Evolutionary conservation across 2,113 vertebrate genomes (phyloP), one percentile per base, ranked within the genome.

Genomic region (Xenopus tropicalis): DNA sequence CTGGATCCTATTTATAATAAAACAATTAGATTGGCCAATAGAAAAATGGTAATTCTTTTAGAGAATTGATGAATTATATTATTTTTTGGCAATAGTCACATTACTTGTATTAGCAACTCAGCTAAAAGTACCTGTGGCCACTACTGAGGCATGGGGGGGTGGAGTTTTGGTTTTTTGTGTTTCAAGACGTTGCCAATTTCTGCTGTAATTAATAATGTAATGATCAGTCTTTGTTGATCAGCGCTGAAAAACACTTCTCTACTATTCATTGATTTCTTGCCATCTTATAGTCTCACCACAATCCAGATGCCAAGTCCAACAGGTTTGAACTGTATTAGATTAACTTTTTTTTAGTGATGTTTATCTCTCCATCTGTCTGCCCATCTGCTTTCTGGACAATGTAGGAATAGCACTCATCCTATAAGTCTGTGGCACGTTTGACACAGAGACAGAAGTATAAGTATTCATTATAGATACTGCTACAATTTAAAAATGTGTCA

Each of bases 241-340:
- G 54, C 25, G 23, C 61, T 61, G 61, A 61, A 74, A 68, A 68
- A 22, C 37, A 37, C 46, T 74, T 74, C 23, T 69, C 24, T 68
- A 68, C 72, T 43, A 69, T 57, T 52, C 58, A 69, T 62, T 74
- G 72, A 68, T 74, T 61, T 62, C 22, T 69, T 74, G 65, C 72
- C 66, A 74, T 74, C 46, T 25, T 65, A 48, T 58, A 63, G 64
- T 25, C 63, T 61, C 42, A 61, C 51, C n/a, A n/a, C n/a, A n/a
- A n/a, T n/a, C n/a, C n/a, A n/a, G n/a, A n/a, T n/a, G n/a, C n/a
- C 44, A 23, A 68, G 65, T 57, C 65, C 58, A 74, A 61, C 67
- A 74, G 72, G 24, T 68, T 61, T 67, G 63, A 74, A 67, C 64
- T 61, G 46, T 74, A 67, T 74, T 68, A 62, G 65, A 69, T 68